Evolutionary conservation across 2,888 invertebrate genomes (phyloP).

Genomic region (Tetranychus truncatus): DNA sequence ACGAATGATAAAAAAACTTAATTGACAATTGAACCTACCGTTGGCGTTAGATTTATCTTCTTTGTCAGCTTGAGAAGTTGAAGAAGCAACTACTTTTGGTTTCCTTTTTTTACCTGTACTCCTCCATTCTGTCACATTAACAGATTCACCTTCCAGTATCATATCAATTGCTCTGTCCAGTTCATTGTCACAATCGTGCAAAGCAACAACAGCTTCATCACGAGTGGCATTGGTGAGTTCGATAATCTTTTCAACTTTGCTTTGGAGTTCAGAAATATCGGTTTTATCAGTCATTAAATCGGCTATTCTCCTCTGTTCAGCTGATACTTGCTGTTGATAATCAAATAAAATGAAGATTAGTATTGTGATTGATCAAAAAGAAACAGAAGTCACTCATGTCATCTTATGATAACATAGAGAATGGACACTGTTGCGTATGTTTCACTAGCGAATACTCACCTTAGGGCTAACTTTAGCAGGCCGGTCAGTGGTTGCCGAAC

Average conservation of each 20-base stretch:
- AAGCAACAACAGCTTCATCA: conserved; percentile 74
- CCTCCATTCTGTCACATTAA: conserved; percentile 52
- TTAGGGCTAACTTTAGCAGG: not conserved
- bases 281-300: conserved; percentile 50
- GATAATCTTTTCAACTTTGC: conserved; percentile 56
- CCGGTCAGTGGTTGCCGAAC: not conserved
- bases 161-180: conserved; percentile 60
- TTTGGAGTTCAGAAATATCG: conserved; percentile 44
- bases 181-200: conserved; percentile 82
- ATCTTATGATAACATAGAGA: conserved; percentile 28
- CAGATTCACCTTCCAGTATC: conserved; percentile 50
- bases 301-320: conserved; percentile 66
- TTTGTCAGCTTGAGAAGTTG: not conserved
- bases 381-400: not conserved
- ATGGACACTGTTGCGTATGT: not conserved
- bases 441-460: not conserved
- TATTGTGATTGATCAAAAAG: conserved; percentile 29
- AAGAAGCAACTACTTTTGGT: conserved; percentile 28
- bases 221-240: conserved; percentile 74
- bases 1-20: not conserved
- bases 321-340: conserved; percentile 43
- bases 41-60: conserved; percentile 7
- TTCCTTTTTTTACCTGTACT: conserved; percentile 71
- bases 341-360: conserved; percentile 30
- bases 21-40: not conserved